These are phyloP conservation scores for Numida meleagris DNA, from an alignment of 2,113 vertebrate species.

Conservation along the genomic window DNA sequence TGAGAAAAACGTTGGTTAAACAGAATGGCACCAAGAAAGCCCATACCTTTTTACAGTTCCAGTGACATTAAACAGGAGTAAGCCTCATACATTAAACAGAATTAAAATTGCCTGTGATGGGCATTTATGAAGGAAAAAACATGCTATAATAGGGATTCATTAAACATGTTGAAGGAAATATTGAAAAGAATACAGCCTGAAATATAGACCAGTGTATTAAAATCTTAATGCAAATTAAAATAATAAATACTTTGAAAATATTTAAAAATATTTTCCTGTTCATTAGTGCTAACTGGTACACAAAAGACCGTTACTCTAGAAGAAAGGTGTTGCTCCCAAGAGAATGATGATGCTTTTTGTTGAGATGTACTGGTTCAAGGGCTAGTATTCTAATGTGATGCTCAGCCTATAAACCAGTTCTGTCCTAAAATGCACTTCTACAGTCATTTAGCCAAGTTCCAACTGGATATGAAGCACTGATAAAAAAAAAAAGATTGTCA, in stretches of 20 bases:
- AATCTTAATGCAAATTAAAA: not conserved
- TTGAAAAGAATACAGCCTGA: not conserved
- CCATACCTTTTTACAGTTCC: not conserved
- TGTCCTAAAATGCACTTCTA: accelerated
- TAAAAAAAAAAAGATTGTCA: not conserved
- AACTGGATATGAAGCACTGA: not conserved
- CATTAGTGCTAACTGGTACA: not conserved
- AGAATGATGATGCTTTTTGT: not conserved
- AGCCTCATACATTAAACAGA: not conserved
- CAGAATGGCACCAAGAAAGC: not conserved
- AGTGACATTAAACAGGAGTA: not conserved
- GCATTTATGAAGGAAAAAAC: not conserved
- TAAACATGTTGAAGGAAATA: not conserved
- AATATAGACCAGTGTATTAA: not conserved
- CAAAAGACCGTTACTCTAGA: not conserved
- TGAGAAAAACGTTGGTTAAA: not conserved
- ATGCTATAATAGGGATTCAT: not conserved
- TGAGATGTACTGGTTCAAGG: not conserved
- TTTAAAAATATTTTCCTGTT: not conserved
- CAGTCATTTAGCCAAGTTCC: not conserved
- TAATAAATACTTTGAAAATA: not conserved
- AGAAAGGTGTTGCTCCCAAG: not conserved
- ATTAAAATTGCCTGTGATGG: not conserved
- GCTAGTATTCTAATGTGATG: not conserved
- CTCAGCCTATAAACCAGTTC: not conserved